These are phyloP conservation scores for Rhodeus uyekii DNA, from an alignment of 2,797 vertebrate species.

Conservation along the genomic window DNA sequence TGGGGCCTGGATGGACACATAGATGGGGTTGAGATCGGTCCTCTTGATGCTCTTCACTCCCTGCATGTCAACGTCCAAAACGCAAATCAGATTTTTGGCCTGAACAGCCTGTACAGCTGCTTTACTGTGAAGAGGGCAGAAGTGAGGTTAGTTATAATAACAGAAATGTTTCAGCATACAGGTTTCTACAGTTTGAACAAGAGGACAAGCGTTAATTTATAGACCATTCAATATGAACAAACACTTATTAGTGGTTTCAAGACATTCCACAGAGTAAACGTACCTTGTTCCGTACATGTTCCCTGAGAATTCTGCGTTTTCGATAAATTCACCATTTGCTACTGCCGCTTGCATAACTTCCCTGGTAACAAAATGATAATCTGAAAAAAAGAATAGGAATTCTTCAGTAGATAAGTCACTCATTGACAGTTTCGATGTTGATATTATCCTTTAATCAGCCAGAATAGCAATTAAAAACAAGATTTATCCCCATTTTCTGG, in stretches of 20 bases:
- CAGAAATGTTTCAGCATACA: background rate
- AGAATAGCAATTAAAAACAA: background rate
- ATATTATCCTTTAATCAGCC: background rate
- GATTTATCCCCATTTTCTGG: background rate
- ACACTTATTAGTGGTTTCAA: background rate
- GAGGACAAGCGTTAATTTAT: background rate
- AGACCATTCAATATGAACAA: background rate
- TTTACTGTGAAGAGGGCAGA: conserved; percentile 75
- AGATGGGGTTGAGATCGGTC: conserved; percentile 89
- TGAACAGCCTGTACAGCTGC: conserved; percentile 88
- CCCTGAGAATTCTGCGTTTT: conserved; percentile 91
- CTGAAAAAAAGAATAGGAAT: conserved; percentile 63
- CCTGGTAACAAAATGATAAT: conserved; percentile 93
- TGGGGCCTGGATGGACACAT: conserved; percentile 91
- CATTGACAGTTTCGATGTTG: background rate
- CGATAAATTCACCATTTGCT: conserved; percentile 86
- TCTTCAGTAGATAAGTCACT: background rate
- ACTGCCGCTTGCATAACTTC: conserved; percentile 87
- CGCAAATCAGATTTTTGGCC: conserved; percentile 93
- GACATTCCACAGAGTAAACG: background rate
- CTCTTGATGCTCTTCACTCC: conserved; percentile 92
- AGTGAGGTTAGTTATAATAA: background rate
- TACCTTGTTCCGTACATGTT: conserved; percentile 96
- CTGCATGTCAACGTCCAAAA: conserved; percentile 97
- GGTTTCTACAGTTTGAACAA: background rate